Conservation (phyloP, 2,113 vertebrate species). For the Corapipo altera region DNA sequence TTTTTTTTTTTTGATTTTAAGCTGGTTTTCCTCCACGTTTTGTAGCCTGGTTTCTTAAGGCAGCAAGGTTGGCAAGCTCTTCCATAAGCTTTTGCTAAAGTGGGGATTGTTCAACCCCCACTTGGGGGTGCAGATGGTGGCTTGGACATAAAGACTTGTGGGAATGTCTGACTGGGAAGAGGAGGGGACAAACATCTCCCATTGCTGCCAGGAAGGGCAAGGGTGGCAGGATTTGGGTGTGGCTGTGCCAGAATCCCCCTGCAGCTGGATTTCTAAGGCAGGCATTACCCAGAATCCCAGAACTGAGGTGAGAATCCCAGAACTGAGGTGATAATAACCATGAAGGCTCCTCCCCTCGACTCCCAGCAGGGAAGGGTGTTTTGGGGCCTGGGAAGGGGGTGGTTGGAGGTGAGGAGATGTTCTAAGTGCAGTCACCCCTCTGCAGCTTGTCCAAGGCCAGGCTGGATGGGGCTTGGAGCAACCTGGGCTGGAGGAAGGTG, state of each 20-base stretch:
- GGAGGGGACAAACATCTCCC: background rate
- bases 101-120: background rate
- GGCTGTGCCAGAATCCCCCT: background rate
- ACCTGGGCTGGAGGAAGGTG: background rate
- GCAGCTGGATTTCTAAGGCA: background rate
- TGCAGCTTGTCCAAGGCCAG: background rate
- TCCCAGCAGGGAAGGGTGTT: background rate
- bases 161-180: background rate
- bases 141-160: background rate
- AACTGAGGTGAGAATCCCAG: no score
- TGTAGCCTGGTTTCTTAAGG: background rate
- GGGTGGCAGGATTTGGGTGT: background rate
- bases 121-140: background rate
- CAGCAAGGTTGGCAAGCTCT: background rate
- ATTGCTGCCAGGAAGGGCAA: background rate
- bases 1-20: background rate
- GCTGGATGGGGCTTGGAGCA: background rate
- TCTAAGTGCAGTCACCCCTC: background rate
- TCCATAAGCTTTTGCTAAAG: background rate
- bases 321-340: background rate
- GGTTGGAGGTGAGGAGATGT: background rate
- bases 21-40: background rate
- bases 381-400: rapidly evolving
- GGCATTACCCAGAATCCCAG: no score
- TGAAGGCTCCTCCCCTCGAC: background rate